These are phyloP conservation scores for Uria lomvia DNA, from an alignment of 2,113 vertebrate species.

Conservation along the genomic window DNA sequence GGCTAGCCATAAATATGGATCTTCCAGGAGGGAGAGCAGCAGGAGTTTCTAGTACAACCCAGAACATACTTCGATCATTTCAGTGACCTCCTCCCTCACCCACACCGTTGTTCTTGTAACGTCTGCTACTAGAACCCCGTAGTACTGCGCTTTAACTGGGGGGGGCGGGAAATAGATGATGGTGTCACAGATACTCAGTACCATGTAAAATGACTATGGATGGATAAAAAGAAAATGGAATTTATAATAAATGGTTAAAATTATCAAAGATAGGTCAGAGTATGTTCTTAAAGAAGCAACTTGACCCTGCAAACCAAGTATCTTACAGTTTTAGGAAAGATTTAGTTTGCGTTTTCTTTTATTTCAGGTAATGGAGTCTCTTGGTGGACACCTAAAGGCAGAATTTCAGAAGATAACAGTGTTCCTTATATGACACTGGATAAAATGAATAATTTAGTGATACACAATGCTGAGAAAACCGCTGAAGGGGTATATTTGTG, in stretches of 20 bases:
- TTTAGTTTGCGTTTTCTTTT: neutral
- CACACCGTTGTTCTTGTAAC: neutral
- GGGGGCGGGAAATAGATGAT: neutral
- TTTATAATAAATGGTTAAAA: neutral
- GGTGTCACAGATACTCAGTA: neutral
- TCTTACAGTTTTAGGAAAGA: neutral
- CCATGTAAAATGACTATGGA: neutral
- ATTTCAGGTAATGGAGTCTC: constrained; percentile 56
- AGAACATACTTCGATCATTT: neutral
- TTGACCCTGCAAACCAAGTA: neutral
- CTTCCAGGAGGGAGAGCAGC: neutral
- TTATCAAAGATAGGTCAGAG: neutral
- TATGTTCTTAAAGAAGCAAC: neutral
- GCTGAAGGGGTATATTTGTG: constrained; percentile 67
- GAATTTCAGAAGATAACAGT: constrained; percentile 8
- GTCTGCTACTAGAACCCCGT: neutral
- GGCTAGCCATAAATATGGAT: neutral
- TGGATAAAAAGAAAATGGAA: neutral
- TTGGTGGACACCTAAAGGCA: constrained; percentile 76
- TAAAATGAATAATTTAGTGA: constrained; percentile 46
- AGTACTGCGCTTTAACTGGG: neutral
- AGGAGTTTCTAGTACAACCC: neutral
- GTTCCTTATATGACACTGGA: constrained; percentile 6
- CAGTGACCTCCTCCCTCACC: neutral
- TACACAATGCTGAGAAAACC: constrained; percentile 41